Evolutionary conservation across 2,797 vertebrate genomes (phyloP), one percentile per base, ranked within the genome.

Genomic region (Gymnocypris eckloni): DNA sequence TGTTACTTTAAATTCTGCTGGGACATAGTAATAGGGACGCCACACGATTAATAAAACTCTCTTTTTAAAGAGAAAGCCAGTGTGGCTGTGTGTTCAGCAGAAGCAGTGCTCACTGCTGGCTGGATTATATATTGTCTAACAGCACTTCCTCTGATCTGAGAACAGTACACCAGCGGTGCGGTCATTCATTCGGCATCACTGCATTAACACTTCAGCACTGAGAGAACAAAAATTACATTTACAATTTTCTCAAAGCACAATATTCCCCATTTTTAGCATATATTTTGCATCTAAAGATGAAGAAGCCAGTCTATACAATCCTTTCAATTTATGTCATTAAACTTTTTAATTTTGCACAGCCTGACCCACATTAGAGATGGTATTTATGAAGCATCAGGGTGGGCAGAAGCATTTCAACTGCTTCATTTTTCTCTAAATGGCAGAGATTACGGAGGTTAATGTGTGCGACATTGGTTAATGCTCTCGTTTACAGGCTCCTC

Each of bases 1-100:
- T 88, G 83, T 87, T 85, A 81, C 72, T 90, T 89, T 76, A 78
- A 81, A 86, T 89, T 88, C 83, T 75, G 81, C 54, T 50, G 83
- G 81, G 67, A 79, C 7, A 6, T 39, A 81, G 59, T 33, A 81
- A 83, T 83, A 77, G 79, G 72, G 81, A 85, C 54, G 52, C 43
- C 56, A 43, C 70, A 85, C 75, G 83, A 89, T 90, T 89, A 86
- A 86, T 87, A 89, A 86, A 89, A 83, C 64, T 41, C 79, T 22
- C 75, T 54, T 73, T 89, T 86, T 82, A 78, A 82, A 86, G 81
- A 28, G 69, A 87, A 83, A 84, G 67, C 41, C 75, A 83, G 71
- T 79, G 48, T 52, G 77, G 82, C 82, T 79, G 18, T 75, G 33
- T 86, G 73, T 52, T 66, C 75, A 84, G 78, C 79, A 82, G 81